Conservation (phyloP, 2,113 vertebrate genomes). For the Bettongia penicillata region DNA sequence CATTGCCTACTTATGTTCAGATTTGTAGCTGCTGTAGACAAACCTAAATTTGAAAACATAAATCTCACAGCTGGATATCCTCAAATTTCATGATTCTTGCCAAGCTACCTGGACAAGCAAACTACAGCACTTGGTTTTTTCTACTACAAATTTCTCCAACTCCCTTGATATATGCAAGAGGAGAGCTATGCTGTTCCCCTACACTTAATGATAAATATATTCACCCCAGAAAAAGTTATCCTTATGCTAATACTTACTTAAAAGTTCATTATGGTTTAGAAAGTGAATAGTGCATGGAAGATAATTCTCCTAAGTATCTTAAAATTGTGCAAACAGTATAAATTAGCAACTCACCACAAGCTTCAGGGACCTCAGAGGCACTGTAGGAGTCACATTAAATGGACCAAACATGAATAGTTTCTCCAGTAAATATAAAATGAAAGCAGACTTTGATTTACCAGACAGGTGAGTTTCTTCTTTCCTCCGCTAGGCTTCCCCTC, state of each 20-base stretch:
- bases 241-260: neutral
- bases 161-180: neutral
- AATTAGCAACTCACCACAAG: neutral
- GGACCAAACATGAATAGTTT: neutral
- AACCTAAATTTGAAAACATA: neutral
- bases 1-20: neutral
- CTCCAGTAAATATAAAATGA: neutral
- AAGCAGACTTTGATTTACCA: neutral
- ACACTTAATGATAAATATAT: neutral
- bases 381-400: fast-evolving
- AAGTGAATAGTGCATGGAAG: neutral
- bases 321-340: neutral
- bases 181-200: neutral
- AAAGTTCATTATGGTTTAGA: neutral
- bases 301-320: neutral
- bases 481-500: neutral
- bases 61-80: neutral
- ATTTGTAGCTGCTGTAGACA: neutral
- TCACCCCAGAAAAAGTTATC: neutral
- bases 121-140: neutral
- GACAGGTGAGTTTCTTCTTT: neutral
- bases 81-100: neutral
- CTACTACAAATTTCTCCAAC: neutral
- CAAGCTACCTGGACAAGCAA: neutral
- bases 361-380: neutral